phyloP scores from a whole-genome alignment of 2,113 vertebrate genomes.

The Anarhynchus alexandrinus region DNA sequence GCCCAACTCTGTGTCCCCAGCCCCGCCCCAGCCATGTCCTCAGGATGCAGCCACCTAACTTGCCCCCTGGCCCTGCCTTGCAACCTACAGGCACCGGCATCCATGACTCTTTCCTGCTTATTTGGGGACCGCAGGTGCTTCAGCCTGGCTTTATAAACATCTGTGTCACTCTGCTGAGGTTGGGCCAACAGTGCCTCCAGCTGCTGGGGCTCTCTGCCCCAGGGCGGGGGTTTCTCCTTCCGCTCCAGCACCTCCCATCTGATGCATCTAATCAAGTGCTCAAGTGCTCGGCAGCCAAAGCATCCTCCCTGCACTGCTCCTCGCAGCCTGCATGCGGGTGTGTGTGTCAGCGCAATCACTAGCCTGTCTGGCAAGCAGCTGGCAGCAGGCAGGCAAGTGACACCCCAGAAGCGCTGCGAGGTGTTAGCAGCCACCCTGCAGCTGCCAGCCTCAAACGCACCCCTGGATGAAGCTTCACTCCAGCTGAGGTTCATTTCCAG shows the following conservation, averaged over 20 bases:
- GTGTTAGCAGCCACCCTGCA: background rate
- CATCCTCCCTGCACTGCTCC: background rate
- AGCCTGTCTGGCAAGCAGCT: background rate
- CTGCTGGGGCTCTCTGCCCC: background rate
- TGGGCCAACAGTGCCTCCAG: background rate
- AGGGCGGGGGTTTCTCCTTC: rapidly evolving
- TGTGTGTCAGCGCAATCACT: background rate
- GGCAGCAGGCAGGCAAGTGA: background rate
- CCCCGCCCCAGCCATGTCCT: background rate
- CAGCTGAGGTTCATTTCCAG: background rate
- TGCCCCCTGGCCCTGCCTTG: background rate
- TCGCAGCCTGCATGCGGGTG: background rate
- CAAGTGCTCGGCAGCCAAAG: background rate
- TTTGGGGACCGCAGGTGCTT: background rate
- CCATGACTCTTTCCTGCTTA: background rate
- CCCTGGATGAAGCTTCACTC: background rate
- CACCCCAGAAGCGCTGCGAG: background rate
- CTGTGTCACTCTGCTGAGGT: background rate
- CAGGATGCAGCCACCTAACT: background rate
- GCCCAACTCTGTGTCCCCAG: background rate
- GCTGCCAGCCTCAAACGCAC: background rate
- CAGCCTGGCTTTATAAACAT: background rate
- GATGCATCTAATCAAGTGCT: background rate
- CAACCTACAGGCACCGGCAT: rapidly evolving
- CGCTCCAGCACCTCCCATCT: background rate